phyloP scores from a whole-genome alignment of 2,888 invertebrate species.

The Merodon equestris region DNA sequence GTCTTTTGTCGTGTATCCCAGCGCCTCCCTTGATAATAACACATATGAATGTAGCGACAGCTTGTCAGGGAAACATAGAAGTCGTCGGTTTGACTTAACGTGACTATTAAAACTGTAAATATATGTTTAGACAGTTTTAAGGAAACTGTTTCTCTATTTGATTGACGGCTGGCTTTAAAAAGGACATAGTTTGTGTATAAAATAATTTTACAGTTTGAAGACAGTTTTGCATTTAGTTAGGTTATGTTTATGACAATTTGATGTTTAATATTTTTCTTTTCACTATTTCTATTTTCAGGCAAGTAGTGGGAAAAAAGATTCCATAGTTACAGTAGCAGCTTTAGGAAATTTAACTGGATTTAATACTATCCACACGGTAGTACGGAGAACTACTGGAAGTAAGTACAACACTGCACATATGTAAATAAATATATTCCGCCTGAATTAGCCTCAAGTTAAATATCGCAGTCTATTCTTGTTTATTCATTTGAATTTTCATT shows the following conservation, averaged over 20 bases:
- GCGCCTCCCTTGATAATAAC: constrained; percentile 15
- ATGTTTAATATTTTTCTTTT: constrained; percentile 2
- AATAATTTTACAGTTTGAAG: no score
- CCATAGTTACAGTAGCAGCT: constrained; percentile 78
- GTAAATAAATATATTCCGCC: no score
- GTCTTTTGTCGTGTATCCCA: constrained; percentile 32
- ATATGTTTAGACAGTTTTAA: no score
- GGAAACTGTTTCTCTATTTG: no score
- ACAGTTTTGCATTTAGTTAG: no score
- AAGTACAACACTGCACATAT: constrained; percentile 74
- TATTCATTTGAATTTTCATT: no score
- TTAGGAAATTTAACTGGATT: constrained; percentile 75
- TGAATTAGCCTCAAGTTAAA: no score
- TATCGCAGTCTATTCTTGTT: not conserved
- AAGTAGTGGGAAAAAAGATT: constrained; percentile 78
- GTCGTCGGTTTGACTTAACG: no score
- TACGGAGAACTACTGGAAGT: constrained; percentile 78
- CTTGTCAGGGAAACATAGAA: constrained; percentile 7
- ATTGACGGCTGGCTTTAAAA: no score
- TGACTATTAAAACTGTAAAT: no score
- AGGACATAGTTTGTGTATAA: no score
- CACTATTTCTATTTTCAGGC: constrained; percentile 72
- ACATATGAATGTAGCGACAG: constrained; percentile 21
- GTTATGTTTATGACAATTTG: not conserved
- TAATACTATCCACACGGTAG: constrained; percentile 75